Conservation (phyloP, 2,797 vertebrate genomes). For the Macropodus opercularis region DNA sequence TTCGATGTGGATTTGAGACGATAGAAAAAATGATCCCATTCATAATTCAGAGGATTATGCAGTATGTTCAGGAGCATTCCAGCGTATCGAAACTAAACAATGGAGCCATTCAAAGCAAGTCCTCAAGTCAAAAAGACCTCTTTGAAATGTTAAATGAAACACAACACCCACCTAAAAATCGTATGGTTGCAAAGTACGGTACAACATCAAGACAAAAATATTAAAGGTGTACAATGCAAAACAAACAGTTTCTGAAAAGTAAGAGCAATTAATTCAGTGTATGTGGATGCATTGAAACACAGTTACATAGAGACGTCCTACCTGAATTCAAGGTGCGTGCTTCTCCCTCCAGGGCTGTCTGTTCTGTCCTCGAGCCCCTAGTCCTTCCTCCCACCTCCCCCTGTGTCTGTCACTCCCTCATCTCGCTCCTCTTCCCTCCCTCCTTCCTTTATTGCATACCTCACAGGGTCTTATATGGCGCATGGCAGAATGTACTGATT, state of each 20-base stretch:
- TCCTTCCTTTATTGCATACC: slow-evolving; percentile 17
- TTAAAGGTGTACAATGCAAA: neutral
- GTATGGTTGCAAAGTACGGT: no score
- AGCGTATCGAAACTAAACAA: slow-evolving; percentile 39
- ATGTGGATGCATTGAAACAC: neutral
- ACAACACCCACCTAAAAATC: no score
- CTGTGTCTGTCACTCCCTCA: slow-evolving; percentile 47
- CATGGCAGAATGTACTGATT: neutral
- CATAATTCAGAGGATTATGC: slow-evolving; percentile 69
- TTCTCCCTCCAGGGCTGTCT: slow-evolving; percentile 26
- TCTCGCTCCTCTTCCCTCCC: slow-evolving; percentile 35
- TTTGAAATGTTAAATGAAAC: slow-evolving; percentile 23
- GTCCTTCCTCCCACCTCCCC: slow-evolving; percentile 23
- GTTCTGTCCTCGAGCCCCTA: slow-evolving; percentile 42
- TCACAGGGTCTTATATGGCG: slow-evolving; percentile 1
- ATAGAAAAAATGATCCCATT: slow-evolving; percentile 71
- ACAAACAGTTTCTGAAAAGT: neutral
- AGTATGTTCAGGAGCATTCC: slow-evolving; percentile 58
- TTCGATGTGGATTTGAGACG: slow-evolving; percentile 55
- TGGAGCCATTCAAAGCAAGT: slow-evolving; percentile 26
- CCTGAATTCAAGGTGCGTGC: slow-evolving; percentile 56
- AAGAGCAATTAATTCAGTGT: neutral
- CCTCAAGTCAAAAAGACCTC: slow-evolving; percentile 21
- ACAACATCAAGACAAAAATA: neutral
- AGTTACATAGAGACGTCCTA: slow-evolving; percentile 31